phyloP scores from a whole-genome alignment of 2,113 vertebrate genomes.

The Ceyx margarethae region DNA sequence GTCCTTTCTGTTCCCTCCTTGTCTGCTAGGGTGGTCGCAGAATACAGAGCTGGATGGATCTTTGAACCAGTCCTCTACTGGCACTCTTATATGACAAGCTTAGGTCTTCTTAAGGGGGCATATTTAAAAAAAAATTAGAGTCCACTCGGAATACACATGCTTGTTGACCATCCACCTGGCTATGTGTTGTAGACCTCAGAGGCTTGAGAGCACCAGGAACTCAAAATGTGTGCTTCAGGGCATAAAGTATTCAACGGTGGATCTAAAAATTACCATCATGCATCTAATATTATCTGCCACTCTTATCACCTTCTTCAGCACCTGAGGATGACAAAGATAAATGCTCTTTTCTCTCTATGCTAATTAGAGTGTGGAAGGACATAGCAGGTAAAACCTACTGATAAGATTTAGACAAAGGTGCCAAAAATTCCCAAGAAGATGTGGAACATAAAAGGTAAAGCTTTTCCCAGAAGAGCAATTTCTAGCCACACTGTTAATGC shows the following conservation, averaged over 20 bases:
- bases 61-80: not conserved
- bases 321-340: slow-evolving; percentile 1
- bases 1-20: not conserved
- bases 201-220: not conserved
- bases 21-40: not conserved
- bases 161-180: not conserved
- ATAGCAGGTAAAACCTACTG: slow-evolving; percentile 18
- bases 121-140: not conserved
- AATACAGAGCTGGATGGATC: not conserved
- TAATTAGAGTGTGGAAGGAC: slow-evolving; percentile 13
- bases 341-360: slow-evolving; percentile 18
- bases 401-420: slow-evolving; percentile 44
- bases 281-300: not conserved
- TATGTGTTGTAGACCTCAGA: not conserved
- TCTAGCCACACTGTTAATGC: slow-evolving; percentile 42
- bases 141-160: not conserved
- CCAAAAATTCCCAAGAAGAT: slow-evolving; percentile 32
- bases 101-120: not conserved
- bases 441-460: slow-evolving; percentile 48
- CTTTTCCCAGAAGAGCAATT: slow-evolving; percentile 44
- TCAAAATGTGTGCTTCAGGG: not conserved
- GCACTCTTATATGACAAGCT: not conserved
- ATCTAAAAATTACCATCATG: not conserved
- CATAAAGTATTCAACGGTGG: not conserved
- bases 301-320: not conserved